Evolutionary conservation across 2,797 vertebrate species (phyloP).

Genomic region (Nyctibius grandis): DNA sequence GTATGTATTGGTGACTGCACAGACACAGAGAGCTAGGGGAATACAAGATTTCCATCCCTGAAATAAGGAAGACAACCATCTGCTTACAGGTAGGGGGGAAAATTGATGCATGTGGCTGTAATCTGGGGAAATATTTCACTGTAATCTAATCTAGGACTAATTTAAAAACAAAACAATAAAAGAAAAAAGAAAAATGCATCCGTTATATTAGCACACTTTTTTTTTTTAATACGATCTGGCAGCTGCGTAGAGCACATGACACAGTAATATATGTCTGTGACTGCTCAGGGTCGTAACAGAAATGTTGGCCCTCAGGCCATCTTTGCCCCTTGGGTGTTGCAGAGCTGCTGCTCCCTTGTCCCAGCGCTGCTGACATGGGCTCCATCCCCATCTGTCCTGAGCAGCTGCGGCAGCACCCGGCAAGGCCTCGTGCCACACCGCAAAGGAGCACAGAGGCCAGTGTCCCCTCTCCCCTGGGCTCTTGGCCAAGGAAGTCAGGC

Average conservation of each 20-base stretch:
- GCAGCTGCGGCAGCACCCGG: background rate
- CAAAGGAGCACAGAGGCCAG: background rate
- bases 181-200: background rate
- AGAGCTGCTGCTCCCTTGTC: background rate
- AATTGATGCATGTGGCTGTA: background rate
- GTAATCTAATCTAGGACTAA: background rate
- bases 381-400: background rate
- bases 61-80: background rate
- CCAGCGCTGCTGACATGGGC: background rate
- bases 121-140: background rate
- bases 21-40: background rate
- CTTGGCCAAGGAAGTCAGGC: background rate
- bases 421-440: background rate
- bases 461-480: background rate
- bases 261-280: background rate
- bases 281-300: background rate
- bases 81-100: fast-evolving
- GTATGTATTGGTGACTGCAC: background rate
- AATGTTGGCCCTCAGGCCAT: background rate
- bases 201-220: background rate
- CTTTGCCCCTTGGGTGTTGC: background rate
- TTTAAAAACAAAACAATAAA: background rate
- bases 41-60: background rate
- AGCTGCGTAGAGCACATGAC: too few relatives aligned
- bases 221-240: background rate